phyloP scores from a whole-genome alignment of 2,888 invertebrate species.

The Buathra laborator region DNA sequence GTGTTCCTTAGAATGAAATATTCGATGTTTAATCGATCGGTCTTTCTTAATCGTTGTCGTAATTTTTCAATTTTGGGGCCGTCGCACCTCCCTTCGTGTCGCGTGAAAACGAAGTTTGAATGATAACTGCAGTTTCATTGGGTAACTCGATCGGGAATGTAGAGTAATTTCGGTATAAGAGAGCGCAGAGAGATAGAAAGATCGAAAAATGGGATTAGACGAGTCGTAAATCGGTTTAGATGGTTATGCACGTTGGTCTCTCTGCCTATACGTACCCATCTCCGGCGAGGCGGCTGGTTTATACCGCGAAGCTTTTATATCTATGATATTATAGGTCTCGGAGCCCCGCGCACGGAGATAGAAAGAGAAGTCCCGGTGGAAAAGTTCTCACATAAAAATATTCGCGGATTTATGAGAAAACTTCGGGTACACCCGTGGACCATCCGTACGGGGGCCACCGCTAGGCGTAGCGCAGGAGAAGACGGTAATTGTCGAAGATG shows the following conservation, averaged over 20 bases:
- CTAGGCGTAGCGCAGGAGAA: conserved; percentile 70
- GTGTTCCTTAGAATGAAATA: too few relatives aligned
- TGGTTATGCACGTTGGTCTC: conserved; percentile 49
- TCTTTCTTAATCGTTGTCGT: neutral
- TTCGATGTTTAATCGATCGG: too few relatives aligned
- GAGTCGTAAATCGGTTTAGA: conserved; percentile 61
- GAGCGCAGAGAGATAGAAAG: neutral
- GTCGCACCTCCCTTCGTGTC: neutral
- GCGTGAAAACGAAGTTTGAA: neutral
- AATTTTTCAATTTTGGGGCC: neutral
- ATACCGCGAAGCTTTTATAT: conserved; percentile 64
- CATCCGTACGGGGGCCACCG: conserved; percentile 9
- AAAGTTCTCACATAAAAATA: conserved; percentile 81
- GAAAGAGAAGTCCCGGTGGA: conserved; percentile 69
- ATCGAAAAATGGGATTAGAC: conserved; percentile 51
- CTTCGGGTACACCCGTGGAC: conserved; percentile 71
- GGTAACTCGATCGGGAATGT: neutral
- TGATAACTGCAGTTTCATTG: neutral
- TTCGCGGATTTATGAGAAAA: conserved; percentile 80
- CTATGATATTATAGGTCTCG: conserved; percentile 69
- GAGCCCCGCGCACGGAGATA: conserved; percentile 47
- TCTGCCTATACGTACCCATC: conserved; percentile 36
- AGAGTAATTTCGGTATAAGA: neutral
- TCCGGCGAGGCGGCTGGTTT: conserved; percentile 55
- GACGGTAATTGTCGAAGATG: conserved; percentile 80